These are phyloP conservation scores for Pipistrellus pipistrellus DNA, from an alignment of 2,797 vertebrate species.

Conservation along the genomic window DNA sequence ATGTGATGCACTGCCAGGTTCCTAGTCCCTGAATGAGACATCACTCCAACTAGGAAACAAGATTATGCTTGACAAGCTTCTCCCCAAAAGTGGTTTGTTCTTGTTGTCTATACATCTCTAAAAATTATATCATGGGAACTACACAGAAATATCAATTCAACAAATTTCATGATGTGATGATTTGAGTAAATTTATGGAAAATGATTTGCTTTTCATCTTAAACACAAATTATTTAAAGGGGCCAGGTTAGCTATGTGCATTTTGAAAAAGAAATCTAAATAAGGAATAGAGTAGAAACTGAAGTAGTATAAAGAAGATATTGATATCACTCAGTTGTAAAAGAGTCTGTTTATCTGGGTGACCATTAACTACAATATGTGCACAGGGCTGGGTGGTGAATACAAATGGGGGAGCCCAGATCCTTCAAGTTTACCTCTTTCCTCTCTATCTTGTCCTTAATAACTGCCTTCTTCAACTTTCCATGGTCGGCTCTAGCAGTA, in stretches of 20 bases:
- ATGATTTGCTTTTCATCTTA: conserved; percentile 50
- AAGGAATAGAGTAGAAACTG: conserved; percentile 40
- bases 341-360: not conserved
- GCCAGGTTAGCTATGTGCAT: not conserved
- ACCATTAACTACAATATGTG: not conserved
- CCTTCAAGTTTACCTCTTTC: not conserved
- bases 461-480: conserved; percentile 21
- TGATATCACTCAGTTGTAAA: conserved; percentile 39
- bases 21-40: conserved; percentile 71
- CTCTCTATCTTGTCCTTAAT: not conserved
- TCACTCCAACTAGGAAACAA: conserved; percentile 67
- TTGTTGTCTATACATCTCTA: conserved; percentile 67
- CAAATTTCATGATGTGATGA: conserved; percentile 2
- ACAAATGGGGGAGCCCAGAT: not conserved
- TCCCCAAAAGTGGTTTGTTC: conserved; percentile 45
- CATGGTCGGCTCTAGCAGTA: not conserved
- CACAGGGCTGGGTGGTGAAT: not conserved
- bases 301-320: conserved; percentile 21
- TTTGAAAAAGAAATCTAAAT: conserved; percentile 44
- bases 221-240: conserved; percentile 47
- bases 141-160: conserved; percentile 28
- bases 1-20: conserved; percentile 44
- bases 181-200: conserved; percentile 51
- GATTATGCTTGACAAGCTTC: conserved; percentile 65
- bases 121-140: conserved; percentile 42